Percentiles rank a stretch among this genome's conserved stretches.
phyloP scores from a whole-genome alignment of 2,113 vertebrate genomes.

The Hippocampus guttulatus region DNA sequence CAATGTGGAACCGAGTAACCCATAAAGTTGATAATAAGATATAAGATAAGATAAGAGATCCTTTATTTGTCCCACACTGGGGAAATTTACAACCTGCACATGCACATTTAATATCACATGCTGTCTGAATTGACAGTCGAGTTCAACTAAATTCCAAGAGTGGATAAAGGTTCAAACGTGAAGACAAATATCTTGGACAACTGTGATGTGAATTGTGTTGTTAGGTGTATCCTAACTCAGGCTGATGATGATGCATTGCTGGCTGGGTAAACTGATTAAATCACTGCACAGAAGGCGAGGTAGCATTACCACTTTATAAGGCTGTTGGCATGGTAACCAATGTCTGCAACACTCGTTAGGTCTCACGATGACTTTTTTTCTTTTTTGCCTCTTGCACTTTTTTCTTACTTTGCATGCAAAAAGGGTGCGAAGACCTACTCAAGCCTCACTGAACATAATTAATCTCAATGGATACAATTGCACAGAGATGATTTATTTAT shows the following conservation, averaged over 20 bases:
- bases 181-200: constrained; percentile 13
- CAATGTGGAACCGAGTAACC: neutral
- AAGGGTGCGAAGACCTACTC: neutral
- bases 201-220: constrained; percentile 14
- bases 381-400: neutral
- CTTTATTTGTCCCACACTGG: too few relatives aligned
- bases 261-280: constrained; percentile 59
- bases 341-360: constrained; percentile 35
- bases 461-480: neutral
- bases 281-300: constrained; percentile 59
- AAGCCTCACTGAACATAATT: neutral
- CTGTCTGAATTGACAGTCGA: constrained; percentile 2
- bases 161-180: constrained; percentile 9
- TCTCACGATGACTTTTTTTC: constrained; percentile 1
- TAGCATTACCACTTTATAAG: constrained; percentile 62
- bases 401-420: constrained; percentile 6
- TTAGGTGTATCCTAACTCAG: constrained; percentile 43
- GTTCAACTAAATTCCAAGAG: neutral
- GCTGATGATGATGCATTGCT: constrained; percentile 68
- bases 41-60: too few relatives aligned
- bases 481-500: neutral
- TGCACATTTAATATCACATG: constrained; percentile 2
- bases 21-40: neutral
- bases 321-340: constrained; percentile 58
- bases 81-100: too few relatives aligned